Conservation (phyloP, 2,113 vertebrate genomes). For the Antechinus flavipes region DNA sequence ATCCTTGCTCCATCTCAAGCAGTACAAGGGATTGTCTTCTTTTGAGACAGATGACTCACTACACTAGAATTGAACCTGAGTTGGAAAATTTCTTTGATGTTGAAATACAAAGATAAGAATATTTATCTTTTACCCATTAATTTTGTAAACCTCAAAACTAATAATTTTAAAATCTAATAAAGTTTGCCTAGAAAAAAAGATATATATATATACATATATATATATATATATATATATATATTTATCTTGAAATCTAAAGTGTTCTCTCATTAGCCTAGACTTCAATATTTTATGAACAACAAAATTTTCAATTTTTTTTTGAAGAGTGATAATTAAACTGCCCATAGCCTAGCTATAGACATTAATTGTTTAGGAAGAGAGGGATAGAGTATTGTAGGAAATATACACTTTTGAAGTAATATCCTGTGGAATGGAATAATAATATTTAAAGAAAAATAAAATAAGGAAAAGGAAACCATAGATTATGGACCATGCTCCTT, state of each 20-base stretch:
- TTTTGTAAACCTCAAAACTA: background rate
- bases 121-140: slow-evolving; percentile 57
- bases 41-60: slow-evolving; percentile 13
- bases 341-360: slow-evolving; percentile 63
- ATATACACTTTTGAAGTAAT: slow-evolving; percentile 38
- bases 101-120: slow-evolving; percentile 19
- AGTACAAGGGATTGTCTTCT: slow-evolving; percentile 24
- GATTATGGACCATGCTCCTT: slow-evolving; percentile 15
- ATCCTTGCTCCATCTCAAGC: slow-evolving; percentile 23
- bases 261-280: background rate
- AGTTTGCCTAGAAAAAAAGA: slow-evolving; percentile 5
- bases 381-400: slow-evolving; percentile 2
- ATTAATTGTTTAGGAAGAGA: slow-evolving; percentile 45
- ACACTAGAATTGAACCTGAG: slow-evolving; percentile 39
- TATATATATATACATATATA: too few relatives aligned
- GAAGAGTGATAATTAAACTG: slow-evolving; percentile 66
- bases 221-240: background rate
- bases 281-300: slow-evolving; percentile 15
- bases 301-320: slow-evolving; percentile 53
- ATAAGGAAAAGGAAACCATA: slow-evolving; percentile 57
- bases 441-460: slow-evolving; percentile 46
- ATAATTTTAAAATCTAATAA: slow-evolving; percentile 53
- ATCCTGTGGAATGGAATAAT: slow-evolving; percentile 10
- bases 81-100: slow-evolving; percentile 23
- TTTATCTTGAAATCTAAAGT: background rate